Conservation (phyloP, 2,113 vertebrate genomes). For the human (Homo sapiens) region DNA sequence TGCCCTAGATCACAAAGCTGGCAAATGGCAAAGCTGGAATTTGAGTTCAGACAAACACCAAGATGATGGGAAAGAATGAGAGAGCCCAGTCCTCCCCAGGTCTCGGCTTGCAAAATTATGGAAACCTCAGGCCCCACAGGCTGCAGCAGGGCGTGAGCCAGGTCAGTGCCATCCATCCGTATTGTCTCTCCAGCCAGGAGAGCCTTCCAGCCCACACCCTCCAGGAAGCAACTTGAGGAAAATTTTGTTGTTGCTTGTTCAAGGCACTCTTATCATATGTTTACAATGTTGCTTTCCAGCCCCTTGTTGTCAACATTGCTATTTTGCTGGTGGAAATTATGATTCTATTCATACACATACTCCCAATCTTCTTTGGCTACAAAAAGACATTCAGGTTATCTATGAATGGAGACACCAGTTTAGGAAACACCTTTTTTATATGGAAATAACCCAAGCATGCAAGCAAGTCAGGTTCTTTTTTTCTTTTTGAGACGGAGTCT, state of each 20-base stretch:
- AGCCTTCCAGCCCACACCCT: neutral
- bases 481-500: too few relatives aligned
- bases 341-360: neutral
- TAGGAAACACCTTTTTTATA: constrained; percentile 1
- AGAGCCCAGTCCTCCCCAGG: neutral
- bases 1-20: neutral
- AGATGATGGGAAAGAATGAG: neutral
- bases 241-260: too few relatives aligned
- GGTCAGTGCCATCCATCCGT: neutral
- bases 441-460: constrained; percentile 62
- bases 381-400: constrained; percentile 9
- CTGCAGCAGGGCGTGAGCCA: neutral
- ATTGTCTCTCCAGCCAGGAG: neutral
- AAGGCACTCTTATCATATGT: too few relatives aligned
- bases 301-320: neutral
- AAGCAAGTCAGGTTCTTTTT: neutral
- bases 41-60: neutral
- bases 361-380: neutral
- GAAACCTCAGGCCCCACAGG: fast-evolving
- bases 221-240: neutral
- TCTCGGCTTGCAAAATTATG: neutral
- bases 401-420: constrained; percentile 10
- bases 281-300: neutral
- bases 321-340: neutral
- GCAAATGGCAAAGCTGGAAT: neutral